These are phyloP conservation scores for Oasisia sp. DNA, from an alignment of 2,888 invertebrate species.

Conservation along the genomic window DNA sequence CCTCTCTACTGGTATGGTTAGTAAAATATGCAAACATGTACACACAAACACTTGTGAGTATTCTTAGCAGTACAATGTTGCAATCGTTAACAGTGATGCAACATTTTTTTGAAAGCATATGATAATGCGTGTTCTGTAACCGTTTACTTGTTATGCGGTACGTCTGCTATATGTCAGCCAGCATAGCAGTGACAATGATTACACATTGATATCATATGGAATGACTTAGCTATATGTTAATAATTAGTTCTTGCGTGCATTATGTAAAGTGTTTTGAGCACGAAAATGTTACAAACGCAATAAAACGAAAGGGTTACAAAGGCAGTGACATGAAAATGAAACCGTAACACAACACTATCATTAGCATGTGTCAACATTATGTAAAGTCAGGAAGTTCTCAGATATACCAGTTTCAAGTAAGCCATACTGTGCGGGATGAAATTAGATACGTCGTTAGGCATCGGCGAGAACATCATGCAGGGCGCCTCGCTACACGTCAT, in stretches of 20 bases:
- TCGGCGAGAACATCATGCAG: not conserved
- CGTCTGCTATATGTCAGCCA: not conserved
- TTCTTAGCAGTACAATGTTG: not conserved
- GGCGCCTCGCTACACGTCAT: not conserved
- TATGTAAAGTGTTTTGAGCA: too few species aligned
- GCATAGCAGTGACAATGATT: not conserved
- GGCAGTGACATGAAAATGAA: not conserved
- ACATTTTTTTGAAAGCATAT: not conserved
- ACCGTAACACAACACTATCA: not conserved
- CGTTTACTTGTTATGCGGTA: not conserved
- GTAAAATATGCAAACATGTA: not conserved
- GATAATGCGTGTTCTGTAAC: not conserved
- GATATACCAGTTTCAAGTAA: not conserved
- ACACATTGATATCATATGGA: too few species aligned
- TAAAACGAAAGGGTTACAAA: too few species aligned
- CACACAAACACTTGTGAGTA: not conserved
- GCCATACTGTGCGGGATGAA: not conserved
- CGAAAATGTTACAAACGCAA: too few species aligned
- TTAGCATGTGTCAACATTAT: not conserved
- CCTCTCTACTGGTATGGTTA: not conserved
- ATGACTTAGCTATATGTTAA: too few species aligned
- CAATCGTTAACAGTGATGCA: not conserved
- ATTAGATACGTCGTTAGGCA: not conserved
- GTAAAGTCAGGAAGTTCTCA: too few species aligned
- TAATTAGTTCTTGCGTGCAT: too few species aligned